phyloP scores from a whole-genome alignment of 2,888 invertebrate genomes.

The Drosophila dives region DNA sequence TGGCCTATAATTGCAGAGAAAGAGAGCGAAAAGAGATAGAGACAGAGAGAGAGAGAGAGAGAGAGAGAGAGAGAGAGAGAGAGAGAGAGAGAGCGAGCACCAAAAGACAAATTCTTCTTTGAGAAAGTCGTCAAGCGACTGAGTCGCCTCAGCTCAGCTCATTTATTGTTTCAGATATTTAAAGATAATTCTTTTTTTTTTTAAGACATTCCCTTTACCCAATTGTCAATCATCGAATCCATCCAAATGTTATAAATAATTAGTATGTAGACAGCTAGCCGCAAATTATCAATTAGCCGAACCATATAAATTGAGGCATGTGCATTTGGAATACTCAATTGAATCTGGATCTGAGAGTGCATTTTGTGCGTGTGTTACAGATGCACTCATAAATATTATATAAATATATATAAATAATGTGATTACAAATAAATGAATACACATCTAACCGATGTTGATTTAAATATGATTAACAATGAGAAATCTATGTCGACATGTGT shows the following conservation, averaged over 20 bases:
- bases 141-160: neutral
- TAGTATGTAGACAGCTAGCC: neutral
- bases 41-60: neutral
- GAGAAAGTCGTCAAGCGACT: slow-evolving; percentile 67
- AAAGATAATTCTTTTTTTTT: slow-evolving; percentile 1
- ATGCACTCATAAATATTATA: neutral
- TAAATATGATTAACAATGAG: neutral
- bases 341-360: neutral
- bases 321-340: slow-evolving; percentile 1
- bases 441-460: neutral
- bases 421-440: neutral
- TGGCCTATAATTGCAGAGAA: slow-evolving; percentile 24
- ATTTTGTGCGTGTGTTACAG: neutral
- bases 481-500: neutral
- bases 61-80: neutral
- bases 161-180: neutral
- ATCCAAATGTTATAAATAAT: slow-evolving; percentile 15
- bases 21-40: neutral
- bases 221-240: slow-evolving; percentile 8
- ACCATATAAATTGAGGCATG: neutral
- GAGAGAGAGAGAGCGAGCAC: neutral
- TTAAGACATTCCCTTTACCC: neutral
- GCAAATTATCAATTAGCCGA: slow-evolving; percentile 1
- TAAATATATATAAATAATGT: neutral
- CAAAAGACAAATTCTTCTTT: slow-evolving; percentile 18